Evolutionary conservation across 2,113 vertebrate species (phyloP), one percentile per base, ranked within the genome.

Genomic region (zebrafish (Danio rerio)): DNA sequence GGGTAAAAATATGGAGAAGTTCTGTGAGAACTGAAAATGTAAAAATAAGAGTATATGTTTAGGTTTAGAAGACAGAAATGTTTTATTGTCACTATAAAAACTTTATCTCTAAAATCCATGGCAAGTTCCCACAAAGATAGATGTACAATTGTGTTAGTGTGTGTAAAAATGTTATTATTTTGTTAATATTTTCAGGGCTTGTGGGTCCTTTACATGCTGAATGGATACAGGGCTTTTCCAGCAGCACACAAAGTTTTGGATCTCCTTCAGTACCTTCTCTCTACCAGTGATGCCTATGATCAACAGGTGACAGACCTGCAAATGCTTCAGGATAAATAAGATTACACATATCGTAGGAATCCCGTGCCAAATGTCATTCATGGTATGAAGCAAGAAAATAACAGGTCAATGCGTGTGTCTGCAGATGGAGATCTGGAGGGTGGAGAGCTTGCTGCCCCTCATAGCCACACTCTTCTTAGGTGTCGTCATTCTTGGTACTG

Each of bases 191-290:
- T 73, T 62, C 91, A 96, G 95, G 93, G 95, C 76, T 90, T 95
- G 89, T 93, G 94, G 86, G 66, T 90, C 81, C 92, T 94, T 89
- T 92, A 95, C 87, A 94, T 95, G 90, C 89, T 91, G 84, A 93
- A 93, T 78, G 92, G 93, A 86, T 94, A 93, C 0, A 90, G 91
- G 87, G 89, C 91, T 78, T 80, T 90, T 85, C 89, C 92, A 69
- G 92, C 91, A 84, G 83, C 91, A 71, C 93, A 94, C 87, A 93
- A 94, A 73, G 90, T 93, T 86, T 90, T 93, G 74, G 89, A 94
- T 87, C 81, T 95, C 65, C 43, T 94, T 61, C 91, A 92, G 75
- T 92, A 90, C 66, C 78, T 90, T 47, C 76, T 95, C 50, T 83
- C 87, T 1, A 90, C 94, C 59, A 88, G 92, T 90, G 93, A 88